phyloP scores from a whole-genome alignment of 1,140 invertebrate species.

The Octopus bimaculoides region DNA sequence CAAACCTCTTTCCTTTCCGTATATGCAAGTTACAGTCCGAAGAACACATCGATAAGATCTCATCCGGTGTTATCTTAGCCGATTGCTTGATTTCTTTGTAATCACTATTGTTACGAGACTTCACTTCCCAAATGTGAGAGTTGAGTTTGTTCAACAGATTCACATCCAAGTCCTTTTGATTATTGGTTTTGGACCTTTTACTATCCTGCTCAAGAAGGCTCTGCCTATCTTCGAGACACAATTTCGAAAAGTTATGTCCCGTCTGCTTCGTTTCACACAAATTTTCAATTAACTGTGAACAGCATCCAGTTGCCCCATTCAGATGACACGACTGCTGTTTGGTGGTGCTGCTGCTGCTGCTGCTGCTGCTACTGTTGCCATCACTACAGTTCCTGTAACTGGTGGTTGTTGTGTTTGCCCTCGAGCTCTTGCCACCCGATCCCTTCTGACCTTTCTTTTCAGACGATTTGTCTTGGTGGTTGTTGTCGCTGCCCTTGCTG shows the following conservation, averaged over 20 bases:
- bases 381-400: constrained; percentile 21
- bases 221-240: constrained; percentile 17
- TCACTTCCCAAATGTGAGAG: not conserved
- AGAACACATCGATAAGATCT: constrained; percentile 22
- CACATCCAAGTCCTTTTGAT: constrained; percentile 21
- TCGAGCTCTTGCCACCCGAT: constrained; percentile 11
- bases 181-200: constrained; percentile 6
- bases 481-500: constrained; percentile 9
- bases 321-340: not conserved
- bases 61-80: constrained; percentile 9
- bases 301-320: not conserved
- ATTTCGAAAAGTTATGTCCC: not conserved
- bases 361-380: constrained; percentile 13
- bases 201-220: constrained; percentile 1
- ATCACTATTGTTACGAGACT: constrained; percentile 10
- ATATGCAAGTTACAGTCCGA: constrained; percentile 25
- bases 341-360: not conserved
- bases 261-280: constrained; percentile 1
- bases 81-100: constrained; percentile 15
- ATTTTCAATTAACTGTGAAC: not conserved
- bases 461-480: not conserved
- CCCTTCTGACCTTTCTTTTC: constrained; percentile 14
- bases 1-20: constrained; percentile 17
- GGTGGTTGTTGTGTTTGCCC: not conserved
- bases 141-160: constrained; percentile 14